Percentiles rank a stretch among this genome's conserved stretches.
These are phyloP conservation scores for Nesoenas mayeri DNA, from an alignment of 2,113 vertebrate species.

Conservation along the genomic window DNA sequence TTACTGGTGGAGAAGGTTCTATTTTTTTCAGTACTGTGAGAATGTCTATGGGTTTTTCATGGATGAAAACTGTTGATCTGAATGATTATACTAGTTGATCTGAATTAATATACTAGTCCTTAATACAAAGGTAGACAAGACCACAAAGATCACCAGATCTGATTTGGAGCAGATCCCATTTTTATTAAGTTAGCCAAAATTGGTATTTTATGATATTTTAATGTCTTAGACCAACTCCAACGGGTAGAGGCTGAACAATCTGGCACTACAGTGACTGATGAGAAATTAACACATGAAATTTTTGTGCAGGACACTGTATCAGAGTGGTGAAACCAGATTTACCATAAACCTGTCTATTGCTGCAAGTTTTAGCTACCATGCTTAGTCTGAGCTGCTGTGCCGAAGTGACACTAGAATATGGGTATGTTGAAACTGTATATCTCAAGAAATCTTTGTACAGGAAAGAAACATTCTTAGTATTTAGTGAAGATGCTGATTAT, in stretches of 20 bases:
- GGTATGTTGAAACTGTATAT: accelerated
- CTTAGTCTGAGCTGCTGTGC: neutral
- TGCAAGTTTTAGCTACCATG: neutral
- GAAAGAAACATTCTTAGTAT: neutral
- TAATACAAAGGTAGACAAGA: neutral
- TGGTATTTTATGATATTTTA: neutral
- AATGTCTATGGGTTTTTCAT: neutral
- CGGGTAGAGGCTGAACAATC: neutral
- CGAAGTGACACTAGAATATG: neutral
- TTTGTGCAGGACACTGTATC: accelerated
- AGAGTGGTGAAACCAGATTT: neutral
- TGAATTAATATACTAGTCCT: neutral
- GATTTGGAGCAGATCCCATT: neutral
- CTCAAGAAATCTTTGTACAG: neutral
- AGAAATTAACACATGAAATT: neutral
- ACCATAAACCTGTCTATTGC: accelerated
- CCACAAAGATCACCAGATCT: neutral
- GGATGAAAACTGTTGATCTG: neutral
- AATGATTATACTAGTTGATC: neutral
- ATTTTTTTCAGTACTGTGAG: neutral
- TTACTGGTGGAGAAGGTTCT: neutral
- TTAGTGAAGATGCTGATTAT: neutral
- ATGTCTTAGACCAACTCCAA: neutral
- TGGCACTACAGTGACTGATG: neutral
- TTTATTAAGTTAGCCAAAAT: neutral